Conservation (phyloP, 2,113 vertebrate genomes). For the Reinhardtius hippoglossoides region DNA sequence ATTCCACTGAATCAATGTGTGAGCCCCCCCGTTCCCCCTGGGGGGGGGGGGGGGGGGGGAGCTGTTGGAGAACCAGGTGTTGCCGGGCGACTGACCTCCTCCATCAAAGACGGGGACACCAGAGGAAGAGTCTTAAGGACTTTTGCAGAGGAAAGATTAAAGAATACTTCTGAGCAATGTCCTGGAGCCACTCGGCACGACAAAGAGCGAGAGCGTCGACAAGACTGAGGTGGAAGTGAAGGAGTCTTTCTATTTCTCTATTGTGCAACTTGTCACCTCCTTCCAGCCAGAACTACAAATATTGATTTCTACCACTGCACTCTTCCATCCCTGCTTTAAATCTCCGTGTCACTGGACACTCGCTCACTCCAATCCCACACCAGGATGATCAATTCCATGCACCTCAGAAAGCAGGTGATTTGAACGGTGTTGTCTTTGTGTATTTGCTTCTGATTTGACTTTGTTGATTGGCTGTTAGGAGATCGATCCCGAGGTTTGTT, state of each 20-base stretch:
- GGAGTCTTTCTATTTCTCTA: background rate
- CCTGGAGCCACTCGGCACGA: conserved; percentile 19
- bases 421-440: no score
- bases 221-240: background rate
- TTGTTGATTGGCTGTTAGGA: no score
- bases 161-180: background rate
- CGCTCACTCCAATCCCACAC: no score
- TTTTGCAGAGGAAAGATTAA: conserved; percentile 8
- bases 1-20: conserved; percentile 40
- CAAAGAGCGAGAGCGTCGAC: conserved; percentile 36
- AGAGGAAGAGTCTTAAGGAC: conserved; percentile 23
- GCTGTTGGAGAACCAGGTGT: conserved; percentile 56
- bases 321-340: no score
- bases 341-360: no score
- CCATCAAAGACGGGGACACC: conserved; percentile 7
- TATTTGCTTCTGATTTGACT: no score
- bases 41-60: conserved; percentile 50
- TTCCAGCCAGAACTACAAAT: no score
- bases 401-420: no score
- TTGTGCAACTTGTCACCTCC: no score
- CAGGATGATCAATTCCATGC: no score
- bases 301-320: no score
- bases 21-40: conserved; percentile 15
- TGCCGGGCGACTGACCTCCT: conserved; percentile 25
- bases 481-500: no score